These are phyloP conservation scores for Tragelaphus imberbis DNA, from an alignment of 2,113 vertebrate species.

Conservation along the genomic window DNA sequence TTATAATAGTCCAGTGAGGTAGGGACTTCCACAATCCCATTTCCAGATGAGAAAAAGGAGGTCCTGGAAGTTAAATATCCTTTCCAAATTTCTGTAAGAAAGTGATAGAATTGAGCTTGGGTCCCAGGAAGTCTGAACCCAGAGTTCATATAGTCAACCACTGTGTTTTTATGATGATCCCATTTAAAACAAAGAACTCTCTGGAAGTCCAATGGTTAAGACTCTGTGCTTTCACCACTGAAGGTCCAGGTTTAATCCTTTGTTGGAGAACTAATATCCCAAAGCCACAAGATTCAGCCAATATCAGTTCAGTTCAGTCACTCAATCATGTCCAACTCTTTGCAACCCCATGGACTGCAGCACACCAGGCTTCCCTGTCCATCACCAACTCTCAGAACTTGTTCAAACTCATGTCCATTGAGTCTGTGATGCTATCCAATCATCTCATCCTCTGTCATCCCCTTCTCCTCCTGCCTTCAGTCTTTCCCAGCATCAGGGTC, in stretches of 20 bases:
- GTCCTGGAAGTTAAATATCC: not conserved
- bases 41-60: not conserved
- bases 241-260: not conserved
- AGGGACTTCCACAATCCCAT: not conserved
- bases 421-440: not conserved
- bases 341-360: not conserved
- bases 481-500: not conserved
- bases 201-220: not conserved
- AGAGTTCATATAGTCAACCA: not conserved
- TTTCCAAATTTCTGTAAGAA: not conserved
- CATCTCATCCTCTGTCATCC: not conserved
- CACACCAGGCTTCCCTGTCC: not conserved
- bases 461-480: not conserved
- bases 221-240: not conserved
- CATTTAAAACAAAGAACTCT: not conserved
- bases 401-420: not conserved
- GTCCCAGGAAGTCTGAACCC: not conserved
- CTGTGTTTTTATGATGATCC: not conserved
- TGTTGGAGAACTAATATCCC: not conserved
- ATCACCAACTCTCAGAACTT: not conserved
- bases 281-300: not conserved
- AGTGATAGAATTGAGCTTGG: not conserved
- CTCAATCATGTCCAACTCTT: rapidly evolving
- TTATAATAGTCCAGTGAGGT: not conserved
- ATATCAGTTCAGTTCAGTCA: not conserved